Conservation (phyloP, 2,797 vertebrate genomes). For the Capromys pilorides region DNA sequence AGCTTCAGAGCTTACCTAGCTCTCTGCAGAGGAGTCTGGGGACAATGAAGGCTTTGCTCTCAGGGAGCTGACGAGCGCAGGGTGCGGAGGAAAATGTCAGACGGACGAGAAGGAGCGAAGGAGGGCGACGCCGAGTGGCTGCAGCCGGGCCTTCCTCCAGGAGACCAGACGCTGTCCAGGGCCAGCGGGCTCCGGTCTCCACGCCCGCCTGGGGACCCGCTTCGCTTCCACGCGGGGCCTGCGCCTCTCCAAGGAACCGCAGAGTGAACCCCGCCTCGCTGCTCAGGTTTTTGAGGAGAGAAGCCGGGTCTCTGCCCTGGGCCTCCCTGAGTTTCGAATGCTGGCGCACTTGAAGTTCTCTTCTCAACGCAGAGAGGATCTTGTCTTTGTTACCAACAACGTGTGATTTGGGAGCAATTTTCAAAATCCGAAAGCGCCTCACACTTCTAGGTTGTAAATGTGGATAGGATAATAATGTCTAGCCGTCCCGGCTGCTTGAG, state of each 20-base stretch:
- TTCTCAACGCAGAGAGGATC: neutral
- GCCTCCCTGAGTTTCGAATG: no score
- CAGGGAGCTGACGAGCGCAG: neutral
- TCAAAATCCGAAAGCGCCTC: neutral
- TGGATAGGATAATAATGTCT: conserved; percentile 25
- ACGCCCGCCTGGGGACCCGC: neutral
- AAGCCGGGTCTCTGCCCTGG: no score
- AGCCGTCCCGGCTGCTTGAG: neutral
- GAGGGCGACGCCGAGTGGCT: neutral
- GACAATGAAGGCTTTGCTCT: neutral
- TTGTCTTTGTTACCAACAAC: neutral
- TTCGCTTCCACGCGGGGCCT: neutral
- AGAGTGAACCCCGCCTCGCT: neutral
- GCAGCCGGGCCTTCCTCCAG: neutral
- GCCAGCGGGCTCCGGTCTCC: neutral
- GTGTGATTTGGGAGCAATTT: neutral
- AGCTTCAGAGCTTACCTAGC: neutral
- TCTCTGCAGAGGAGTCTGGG: neutral
- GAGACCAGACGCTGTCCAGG: neutral
- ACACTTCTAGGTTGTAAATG: conserved; percentile 56
- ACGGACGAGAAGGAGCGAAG: neutral
- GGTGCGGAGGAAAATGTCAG: neutral
- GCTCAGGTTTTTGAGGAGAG: no score
- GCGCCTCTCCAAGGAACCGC: neutral
- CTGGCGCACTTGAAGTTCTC: no score